phyloP scores from a whole-genome alignment of 2,797 vertebrate genomes.

The Megaceryle alcyon region DNA sequence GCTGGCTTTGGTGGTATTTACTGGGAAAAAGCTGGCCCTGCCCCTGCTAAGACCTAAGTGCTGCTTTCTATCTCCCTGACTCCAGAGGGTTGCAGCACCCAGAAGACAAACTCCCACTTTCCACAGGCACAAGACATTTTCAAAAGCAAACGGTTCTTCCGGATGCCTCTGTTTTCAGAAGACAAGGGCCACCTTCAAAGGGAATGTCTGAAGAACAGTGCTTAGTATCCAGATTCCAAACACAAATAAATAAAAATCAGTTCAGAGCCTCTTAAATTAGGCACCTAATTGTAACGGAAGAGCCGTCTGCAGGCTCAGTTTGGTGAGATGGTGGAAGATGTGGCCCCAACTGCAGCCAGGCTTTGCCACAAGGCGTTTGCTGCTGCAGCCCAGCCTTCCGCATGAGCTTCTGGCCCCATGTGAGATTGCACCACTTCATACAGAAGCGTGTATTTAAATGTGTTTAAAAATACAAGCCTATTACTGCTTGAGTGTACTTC shows the following conservation, averaged over 20 bases:
- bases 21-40: neutral
- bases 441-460: constrained; percentile 49
- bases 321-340: neutral
- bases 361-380: neutral
- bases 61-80: neutral
- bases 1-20: neutral
- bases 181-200: neutral
- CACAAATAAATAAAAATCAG: neutral
- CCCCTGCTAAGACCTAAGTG: neutral
- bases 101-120: neutral
- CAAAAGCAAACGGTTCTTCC: neutral
- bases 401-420: neutral
- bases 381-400: neutral
- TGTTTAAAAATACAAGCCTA: constrained; percentile 68
- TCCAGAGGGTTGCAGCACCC: neutral
- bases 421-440: constrained; percentile 41
- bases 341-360: neutral
- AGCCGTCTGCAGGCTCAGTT: neutral
- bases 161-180: neutral
- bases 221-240: neutral
- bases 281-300: neutral
- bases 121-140: neutral
- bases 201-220: neutral
- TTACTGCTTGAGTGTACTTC: constrained; percentile 44
- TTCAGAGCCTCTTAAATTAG: neutral